phyloP scores from a whole-genome alignment of 1,140 invertebrate species.

The Caerostris darwini region DNA sequence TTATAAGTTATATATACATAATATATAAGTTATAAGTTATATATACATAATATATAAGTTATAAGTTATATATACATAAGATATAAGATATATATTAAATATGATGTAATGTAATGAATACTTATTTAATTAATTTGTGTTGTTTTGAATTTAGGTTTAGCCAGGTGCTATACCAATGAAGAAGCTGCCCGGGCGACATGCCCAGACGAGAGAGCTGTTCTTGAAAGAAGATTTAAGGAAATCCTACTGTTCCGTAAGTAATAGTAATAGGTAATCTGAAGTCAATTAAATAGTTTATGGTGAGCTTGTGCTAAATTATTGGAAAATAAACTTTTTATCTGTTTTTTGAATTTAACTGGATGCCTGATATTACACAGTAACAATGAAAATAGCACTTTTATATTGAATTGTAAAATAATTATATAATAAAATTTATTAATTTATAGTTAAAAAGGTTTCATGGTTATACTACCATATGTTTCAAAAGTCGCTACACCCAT shows the following conservation, averaged over 20 bases:
- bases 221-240: conserved; percentile 79
- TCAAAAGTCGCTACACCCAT: too few relatives aligned
- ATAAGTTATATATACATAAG: not conserved
- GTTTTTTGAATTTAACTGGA: too few relatives aligned
- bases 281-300: too few relatives aligned
- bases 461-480: too few relatives aligned
- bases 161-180: conserved; percentile 86
- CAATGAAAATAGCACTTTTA: too few relatives aligned
- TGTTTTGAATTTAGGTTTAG: conserved; percentile 81
- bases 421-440: too few relatives aligned
- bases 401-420: too few relatives aligned
- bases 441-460: too few relatives aligned
- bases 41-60: not conserved
- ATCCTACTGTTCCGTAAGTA: conserved; percentile 78
- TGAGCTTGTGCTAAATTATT: too few relatives aligned
- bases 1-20: not conserved
- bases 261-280: too few relatives aligned
- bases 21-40: not conserved
- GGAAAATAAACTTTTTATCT: too few relatives aligned
- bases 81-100: not conserved
- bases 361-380: too few relatives aligned
- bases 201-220: conserved; percentile 81
- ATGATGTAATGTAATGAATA: not conserved
- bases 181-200: conserved; percentile 85
- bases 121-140: not conserved